Evolutionary conservation across 2,113 vertebrate species (phyloP).

Genomic region (Microtus ochrogaster): DNA sequence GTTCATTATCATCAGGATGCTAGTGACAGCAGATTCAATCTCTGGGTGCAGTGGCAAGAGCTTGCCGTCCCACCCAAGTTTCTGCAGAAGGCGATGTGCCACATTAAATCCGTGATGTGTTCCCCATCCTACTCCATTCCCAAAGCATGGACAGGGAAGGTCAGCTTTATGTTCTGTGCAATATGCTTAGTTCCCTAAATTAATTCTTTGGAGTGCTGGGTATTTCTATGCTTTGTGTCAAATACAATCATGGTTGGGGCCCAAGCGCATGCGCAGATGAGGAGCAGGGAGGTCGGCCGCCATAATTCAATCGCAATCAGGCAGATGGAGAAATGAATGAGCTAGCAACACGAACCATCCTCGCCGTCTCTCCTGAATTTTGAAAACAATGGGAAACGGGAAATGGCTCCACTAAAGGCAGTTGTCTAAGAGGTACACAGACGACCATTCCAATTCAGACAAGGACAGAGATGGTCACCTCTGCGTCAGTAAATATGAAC

Average conservation of each 20-base stretch:
- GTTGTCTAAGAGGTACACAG: slow-evolving; percentile 75
- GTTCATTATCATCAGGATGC: slow-evolving; percentile 93
- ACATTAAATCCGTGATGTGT: slow-evolving; percentile 90
- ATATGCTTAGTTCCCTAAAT: slow-evolving; percentile 90
- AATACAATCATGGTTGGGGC: slow-evolving; percentile 84
- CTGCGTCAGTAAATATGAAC: slow-evolving; percentile 80
- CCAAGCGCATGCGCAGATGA: slow-evolving; percentile 83
- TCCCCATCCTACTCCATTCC: slow-evolving; percentile 90
- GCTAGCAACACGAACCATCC: slow-evolving; percentile 58
- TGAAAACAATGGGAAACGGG: slow-evolving; percentile 73
- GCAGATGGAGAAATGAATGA: slow-evolving; percentile 56
- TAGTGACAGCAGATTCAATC: slow-evolving; percentile 93
- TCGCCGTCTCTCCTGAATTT: slow-evolving; percentile 70
- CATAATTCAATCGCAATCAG: slow-evolving; percentile 83
- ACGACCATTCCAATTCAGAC: slow-evolving; percentile 75
- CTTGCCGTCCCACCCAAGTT: slow-evolving; percentile 88
- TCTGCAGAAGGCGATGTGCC: slow-evolving; percentile 88
- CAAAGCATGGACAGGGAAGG: slow-evolving; percentile 88
- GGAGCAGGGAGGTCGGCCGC: slow-evolving; percentile 56
- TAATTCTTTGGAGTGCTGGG: slow-evolving; percentile 85
- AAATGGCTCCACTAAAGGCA: slow-evolving; percentile 70
- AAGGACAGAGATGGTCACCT: slow-evolving; percentile 79
- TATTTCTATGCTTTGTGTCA: slow-evolving; percentile 87
- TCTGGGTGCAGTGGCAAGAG: slow-evolving; percentile 86
- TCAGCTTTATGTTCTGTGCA: slow-evolving; percentile 92